Base-by-base conservation (phyloP, 30 jellyfish, hydroid and myxozoan genomes). In the Cassiopea andromeda region DNA sequence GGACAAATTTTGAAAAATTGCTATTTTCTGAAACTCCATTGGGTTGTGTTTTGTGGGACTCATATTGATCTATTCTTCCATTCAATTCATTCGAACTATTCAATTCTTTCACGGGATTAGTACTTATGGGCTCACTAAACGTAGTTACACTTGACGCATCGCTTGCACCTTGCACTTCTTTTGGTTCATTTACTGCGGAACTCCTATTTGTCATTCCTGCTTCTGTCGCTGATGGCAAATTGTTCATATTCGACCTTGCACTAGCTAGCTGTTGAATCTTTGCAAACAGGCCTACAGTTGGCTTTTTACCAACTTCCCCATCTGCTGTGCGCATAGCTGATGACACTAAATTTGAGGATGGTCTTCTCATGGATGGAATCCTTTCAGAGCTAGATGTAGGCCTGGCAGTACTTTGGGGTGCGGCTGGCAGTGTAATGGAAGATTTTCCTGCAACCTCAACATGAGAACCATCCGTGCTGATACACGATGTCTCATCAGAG, bases 291-390 rank as follows among this genome's bases (percentile, higher is more conserved):
- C 90, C 90, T 49, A 67, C 18, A 27, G 73, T 38, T 69, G 90
- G 82, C 79, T 81, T 81, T 64, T 67, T 81, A 5, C 71, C 46
- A 0, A 73, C 46, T 44, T 81, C 90, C 16, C 82, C 66, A 8
- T 81, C 90, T 18, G 90, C n/a, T 57, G 90, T 2, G 78, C 90
- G 90, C 17, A 46, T 64, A 1, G 90, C 90, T 43, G 90, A 81
- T 8, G 90, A 81, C 16, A 81, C 90, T 16, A 81, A 49, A 46
- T 67, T 81, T 1, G 90, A 57, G 0, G 90, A 81, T 5, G 90
- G 90, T 47, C 90, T 69, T 27, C 79, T 81, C 79, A 70, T 70
- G 15, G 47, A n/a, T 43, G 15, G 12, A 27, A 4, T 70, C 38
- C 4, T 50, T 38, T 70, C 27, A 4, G 49, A 43, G 10, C 16